Evolutionary conservation across 92 coral and sea anemone species (phyloP), one percentile per base, ranked within the genome.

Genomic region (Umimayanthus kanabou): DNA sequence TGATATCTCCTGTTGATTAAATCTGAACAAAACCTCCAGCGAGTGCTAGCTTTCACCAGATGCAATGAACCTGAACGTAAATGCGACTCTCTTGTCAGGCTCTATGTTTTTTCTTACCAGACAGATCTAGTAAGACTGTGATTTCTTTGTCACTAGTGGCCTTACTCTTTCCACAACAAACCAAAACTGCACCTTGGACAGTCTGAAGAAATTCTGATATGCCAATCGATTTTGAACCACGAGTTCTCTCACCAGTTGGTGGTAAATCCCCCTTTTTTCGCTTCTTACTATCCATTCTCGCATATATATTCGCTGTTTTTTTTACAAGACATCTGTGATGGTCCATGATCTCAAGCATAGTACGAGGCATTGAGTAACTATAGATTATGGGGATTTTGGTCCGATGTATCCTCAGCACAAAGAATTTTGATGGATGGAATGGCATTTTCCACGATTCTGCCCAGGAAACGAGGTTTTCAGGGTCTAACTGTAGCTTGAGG

Each of bases 191-290:
- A 76, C 90, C 77, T 82, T 86, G 28, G 80, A 73, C 26, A 90
- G 80, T 14, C 88, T 73, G 58, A 90, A 90, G 72, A 90, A 87
- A 40, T 73, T 81, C 50, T 80, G 82, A 73, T 90, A 80, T 78
- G 75, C 84, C 5, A 18, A 73, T 9, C 39, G 79, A 47, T 90
- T 87, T 90, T 87, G 90, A 37, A 74, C 73, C 42, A n/a, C 92
- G 81, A 85, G 89, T 55, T 90, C 92, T 66, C 66, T 80, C 58
- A 85, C 87, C 39, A 86, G 73, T 43, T 61, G 93, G 55, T 91
- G 93, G 45, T 58, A 88, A 88, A 91, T 72, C 18, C 91, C 93
- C 81, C 81, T 49, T 22, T 76, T 55, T 11, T 4, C 22, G 28
- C 39, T 26, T 58, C 81, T 58, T 47, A 39, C 65, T 47, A 78